Percentiles rank a stretch among this genome's conserved stretches.
phyloP scores from a whole-genome alignment of 1,140 invertebrate species.

The Lamellibrachia luymesi region DNA sequence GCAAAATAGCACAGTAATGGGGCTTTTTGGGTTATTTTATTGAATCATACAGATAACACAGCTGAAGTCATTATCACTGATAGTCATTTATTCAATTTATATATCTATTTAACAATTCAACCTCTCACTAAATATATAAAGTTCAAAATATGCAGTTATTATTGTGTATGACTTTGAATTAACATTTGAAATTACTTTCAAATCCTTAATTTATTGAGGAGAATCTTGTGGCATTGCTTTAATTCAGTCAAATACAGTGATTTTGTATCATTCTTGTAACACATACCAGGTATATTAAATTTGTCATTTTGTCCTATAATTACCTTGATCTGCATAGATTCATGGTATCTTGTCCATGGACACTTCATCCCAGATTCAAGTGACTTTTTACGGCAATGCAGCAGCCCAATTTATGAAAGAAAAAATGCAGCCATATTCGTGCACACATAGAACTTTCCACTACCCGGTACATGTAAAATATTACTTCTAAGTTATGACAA shows the following conservation, averaged over 20 bases:
- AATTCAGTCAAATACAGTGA: no score
- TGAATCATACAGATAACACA: neutral
- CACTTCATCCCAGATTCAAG: no score
- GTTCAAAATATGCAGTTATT: neutral
- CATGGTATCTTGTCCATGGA: neutral
- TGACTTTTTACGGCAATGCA: neutral
- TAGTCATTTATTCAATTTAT: neutral
- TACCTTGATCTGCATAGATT: neutral
- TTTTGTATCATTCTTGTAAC: no score
- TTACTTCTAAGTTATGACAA: neutral
- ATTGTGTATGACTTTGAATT: no score
- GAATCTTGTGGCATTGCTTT: no score
- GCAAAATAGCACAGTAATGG: neutral
- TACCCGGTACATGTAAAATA: neutral
- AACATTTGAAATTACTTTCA: no score
- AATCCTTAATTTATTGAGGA: no score
- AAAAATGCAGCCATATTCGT: neutral
- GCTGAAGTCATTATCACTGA: neutral
- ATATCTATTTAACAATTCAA: neutral
- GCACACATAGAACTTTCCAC: neutral
- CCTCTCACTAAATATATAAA: neutral
- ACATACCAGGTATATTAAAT: no score
- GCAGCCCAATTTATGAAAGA: neutral
- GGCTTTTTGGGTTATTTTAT: neutral
- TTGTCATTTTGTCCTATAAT: neutral